These are phyloP conservation scores for Romanogobio albipinnatus DNA, from an alignment of 2,113 vertebrate species.

Conservation along the genomic window DNA sequence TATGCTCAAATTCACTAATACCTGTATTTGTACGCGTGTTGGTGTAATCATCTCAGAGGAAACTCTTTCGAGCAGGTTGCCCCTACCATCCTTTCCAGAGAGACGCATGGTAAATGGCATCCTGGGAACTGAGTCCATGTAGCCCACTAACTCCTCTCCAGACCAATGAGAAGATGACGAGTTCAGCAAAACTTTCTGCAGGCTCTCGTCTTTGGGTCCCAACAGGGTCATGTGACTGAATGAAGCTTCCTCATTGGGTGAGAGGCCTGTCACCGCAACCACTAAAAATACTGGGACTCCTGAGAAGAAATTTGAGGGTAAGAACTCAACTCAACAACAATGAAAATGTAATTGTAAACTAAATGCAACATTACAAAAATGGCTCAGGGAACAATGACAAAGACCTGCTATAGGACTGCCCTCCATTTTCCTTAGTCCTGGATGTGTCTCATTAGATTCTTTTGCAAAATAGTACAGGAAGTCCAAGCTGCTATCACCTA, in stretches of 20 bases:
- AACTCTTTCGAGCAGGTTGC: conserved; percentile 72
- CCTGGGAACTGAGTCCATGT: conserved; percentile 69
- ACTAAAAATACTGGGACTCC: conserved; percentile 73
- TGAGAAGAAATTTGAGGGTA: conserved; percentile 46
- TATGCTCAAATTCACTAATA: conserved; percentile 37
- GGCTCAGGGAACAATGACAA: not conserved
- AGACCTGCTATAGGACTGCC: conserved; percentile 82
- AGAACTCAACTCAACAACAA: not conserved
- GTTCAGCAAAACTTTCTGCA: conserved; percentile 70
- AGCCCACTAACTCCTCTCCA: conserved; percentile 71
- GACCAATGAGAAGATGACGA: conserved; percentile 61
- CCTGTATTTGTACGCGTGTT: conserved; percentile 75
- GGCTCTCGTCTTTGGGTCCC: conserved; percentile 67
- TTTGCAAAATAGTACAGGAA: conserved; percentile 86
- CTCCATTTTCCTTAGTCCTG: conserved; percentile 80
- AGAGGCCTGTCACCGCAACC: conserved; percentile 70
- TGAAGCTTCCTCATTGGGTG: conserved; percentile 54
- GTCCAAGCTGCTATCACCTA: conserved; percentile 82
- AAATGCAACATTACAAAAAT: not conserved
- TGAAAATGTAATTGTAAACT: too few relatives aligned
- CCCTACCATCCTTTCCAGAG: conserved; percentile 67
- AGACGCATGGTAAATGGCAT: conserved; percentile 71
- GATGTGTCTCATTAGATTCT: conserved; percentile 79
- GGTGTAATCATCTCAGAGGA: conserved; percentile 75
- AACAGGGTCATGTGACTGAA: conserved; percentile 75